Evolutionary conservation across 2,888 invertebrate species (phyloP), one percentile per base, ranked within the genome.

Genomic region (Limnephilus marmoratus): DNA sequence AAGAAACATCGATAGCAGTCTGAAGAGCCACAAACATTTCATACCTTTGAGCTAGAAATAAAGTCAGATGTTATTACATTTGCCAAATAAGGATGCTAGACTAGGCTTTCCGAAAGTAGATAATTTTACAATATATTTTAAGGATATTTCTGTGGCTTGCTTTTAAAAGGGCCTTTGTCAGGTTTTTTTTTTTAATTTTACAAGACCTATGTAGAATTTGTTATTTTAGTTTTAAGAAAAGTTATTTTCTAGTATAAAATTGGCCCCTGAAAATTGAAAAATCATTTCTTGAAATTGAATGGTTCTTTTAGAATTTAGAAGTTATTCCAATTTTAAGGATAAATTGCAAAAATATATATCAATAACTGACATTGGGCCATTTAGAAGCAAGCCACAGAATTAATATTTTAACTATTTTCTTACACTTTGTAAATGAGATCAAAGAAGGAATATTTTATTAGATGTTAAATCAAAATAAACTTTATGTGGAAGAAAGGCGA

Each of bases 1-100:
- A 97, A 41, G 96, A 95, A 0, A 95, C 95, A 94, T 97, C 97
- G 80, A 97, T 95, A 0, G 97, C 96, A 95, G 96, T 95, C 94
- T 97, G 97, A 0, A 97, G 94, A 0, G 95, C 95, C 94, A 97
- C 95, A 94, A 97, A 97, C 0, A 95, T 94, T 3, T 95, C 94
- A 93, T 96, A 96, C 0, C 94, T 93, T 0, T 90, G 24, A 68
- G 95, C 96, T 96, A 93, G 94, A 94, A 93, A 95, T 45, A 13
- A 88, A 68, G 34, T 89, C 12, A n/a, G n/a, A n/a, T 13, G 49
- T 41, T 86, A 13, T 11, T 29, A 85, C 15, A 34, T 37, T 68
- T 13, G 41, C 41, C 11, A 37, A 83, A 34, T 11, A 24, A 34
- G 24, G 15, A 83, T 18, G 3, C 37, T 18, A 7, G 37, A 12